A percentile compares a stretch with the other conserved stretches of the same genome.
phyloP scores from a whole-genome alignment of 2,113 vertebrate genomes.

The Tamias sibiricus region DNA sequence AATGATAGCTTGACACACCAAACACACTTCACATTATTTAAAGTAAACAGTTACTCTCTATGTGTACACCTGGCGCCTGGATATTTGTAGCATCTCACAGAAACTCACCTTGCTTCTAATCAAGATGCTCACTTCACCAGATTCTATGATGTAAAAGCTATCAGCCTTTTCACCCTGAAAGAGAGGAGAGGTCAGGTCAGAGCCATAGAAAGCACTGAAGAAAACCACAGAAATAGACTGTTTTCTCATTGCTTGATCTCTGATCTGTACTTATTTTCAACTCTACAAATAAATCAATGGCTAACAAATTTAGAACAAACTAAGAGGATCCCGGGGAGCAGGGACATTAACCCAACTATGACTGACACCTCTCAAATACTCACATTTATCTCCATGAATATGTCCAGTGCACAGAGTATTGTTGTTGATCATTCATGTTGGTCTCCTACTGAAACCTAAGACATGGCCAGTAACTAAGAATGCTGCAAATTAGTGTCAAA shows the following conservation, averaged over 20 bases:
- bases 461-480: neutral
- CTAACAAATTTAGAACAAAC: conserved; percentile 46
- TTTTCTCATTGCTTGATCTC: neutral
- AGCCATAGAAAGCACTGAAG: neutral
- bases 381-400: neutral
- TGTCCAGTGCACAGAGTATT: neutral
- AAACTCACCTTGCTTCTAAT: conserved; percentile 91
- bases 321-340: neutral
- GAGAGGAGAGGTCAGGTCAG: conserved; percentile 40
- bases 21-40: neutral
- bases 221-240: neutral
- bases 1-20: neutral
- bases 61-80: neutral
- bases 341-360: neutral
- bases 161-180: conserved; percentile 96
- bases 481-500: neutral
- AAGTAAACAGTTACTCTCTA: neutral
- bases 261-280: conserved; percentile 26
- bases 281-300: neutral
- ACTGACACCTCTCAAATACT: neutral
- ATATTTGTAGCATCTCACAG: neutral
- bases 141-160: conserved; percentile 97
- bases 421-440: neutral
- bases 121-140: conserved; percentile 97
- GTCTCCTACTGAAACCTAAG: neutral